These are phyloP conservation scores for Chelmon rostratus DNA, from an alignment of 2,797 vertebrate genomes.

Conservation along the genomic window DNA sequence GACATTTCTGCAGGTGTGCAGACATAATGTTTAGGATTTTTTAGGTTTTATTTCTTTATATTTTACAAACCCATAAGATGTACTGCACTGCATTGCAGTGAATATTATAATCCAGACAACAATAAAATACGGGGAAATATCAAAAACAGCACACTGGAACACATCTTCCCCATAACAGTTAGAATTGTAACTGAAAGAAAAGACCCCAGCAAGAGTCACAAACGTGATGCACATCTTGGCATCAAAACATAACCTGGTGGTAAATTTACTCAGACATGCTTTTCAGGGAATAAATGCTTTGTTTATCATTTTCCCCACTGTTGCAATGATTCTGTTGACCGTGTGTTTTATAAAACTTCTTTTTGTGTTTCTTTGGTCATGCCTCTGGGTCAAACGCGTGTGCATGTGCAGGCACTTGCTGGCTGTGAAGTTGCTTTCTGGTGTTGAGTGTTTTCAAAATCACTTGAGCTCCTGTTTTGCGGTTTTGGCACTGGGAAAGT, in stretches of 20 bases:
- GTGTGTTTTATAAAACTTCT: not conserved
- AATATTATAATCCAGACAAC: not conserved
- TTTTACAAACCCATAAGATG: not conserved
- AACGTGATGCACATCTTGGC: not conserved
- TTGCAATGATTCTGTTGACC: not conserved
- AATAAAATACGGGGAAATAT: not conserved
- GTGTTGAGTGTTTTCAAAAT: not conserved
- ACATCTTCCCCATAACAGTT: not conserved
- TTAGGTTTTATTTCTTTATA: not conserved
- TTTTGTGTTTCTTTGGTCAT: not conserved
- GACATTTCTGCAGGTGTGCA: not conserved
- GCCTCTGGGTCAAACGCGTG: not conserved
- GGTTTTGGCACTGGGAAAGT: not conserved
- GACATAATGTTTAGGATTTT: not conserved
- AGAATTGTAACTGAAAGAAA: not conserved
- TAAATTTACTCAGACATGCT: not conserved
- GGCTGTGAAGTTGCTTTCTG: not conserved
- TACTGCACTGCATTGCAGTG: not conserved
- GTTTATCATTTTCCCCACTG: not conserved
- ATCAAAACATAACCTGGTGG: not conserved
- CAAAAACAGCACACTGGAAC: not conserved
- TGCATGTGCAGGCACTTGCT: not conserved
- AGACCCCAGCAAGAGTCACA: not conserved
- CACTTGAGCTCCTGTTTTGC: not conserved
- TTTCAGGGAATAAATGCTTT: not conserved